Base-by-base conservation (phyloP, 2,113 vertebrate species). In the Gymnogyps californianus region DNA sequence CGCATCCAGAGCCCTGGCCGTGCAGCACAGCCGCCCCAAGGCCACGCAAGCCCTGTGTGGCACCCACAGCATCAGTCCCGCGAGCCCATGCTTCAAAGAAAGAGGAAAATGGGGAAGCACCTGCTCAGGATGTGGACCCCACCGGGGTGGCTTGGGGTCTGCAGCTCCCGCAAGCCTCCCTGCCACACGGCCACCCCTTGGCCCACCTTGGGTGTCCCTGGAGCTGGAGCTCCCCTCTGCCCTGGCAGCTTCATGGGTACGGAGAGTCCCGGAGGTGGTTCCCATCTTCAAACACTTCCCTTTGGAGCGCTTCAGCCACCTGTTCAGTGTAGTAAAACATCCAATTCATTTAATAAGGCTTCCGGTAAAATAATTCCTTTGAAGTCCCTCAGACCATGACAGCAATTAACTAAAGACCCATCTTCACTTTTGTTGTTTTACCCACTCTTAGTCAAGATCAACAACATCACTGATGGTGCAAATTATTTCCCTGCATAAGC, bases 391-490 rank as follows among this genome's bases (percentile, higher is more conserved):
- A 95, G 89, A 93, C 87, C 90, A 67, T 12, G 87, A 92, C 91
- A 97, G 89, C 93, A 92, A 96, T 96, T 97, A 94, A 96, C 91
- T 93, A 62, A 84, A 90, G 95, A 83, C 79, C 77, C 54, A 57
- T 90, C 96, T 83, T 89, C 82, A 59, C 62, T 96, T 88, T 65
- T 96, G 44, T 94, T 93, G 64, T 92, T 95, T 90, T 65, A 77
- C 83, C 85, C 78, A 19, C 70, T 87, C 58, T 81, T 64, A 19
- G 36, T 91, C 38, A 26, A 49, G 87, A 95, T 85, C 92, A 94
- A 80, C 95, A 93, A 10, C 85, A 62, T 67, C 75, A 38, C 78
- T 12, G 61, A 54, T 57, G 77, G 80, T 95, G 93, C 83, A 91
- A 97, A 91, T 96, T 79, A 65, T 94, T 91, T 84, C 72, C 82